Base-by-base conservation (phyloP, 2,113 vertebrate genomes). In the Syrmaticus mikado region DNA sequence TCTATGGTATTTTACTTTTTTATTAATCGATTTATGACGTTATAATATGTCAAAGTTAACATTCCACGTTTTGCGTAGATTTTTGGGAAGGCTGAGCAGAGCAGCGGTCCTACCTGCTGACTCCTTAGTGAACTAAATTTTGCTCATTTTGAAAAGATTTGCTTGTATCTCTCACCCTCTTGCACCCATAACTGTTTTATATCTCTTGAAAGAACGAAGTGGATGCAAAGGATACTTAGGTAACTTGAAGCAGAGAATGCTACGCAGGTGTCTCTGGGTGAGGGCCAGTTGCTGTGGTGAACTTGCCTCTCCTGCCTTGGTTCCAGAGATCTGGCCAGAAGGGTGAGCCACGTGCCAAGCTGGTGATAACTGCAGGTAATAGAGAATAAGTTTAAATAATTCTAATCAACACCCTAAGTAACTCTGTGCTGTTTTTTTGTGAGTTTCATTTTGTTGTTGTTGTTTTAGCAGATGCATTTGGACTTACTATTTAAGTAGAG, bases 381-480 rank as follows among this genome's bases (percentile, higher is more conserved):
- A 18, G 50, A 50, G 24, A 41, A 13, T 38, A 60, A 74, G 14
- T 34, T 87, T 76, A 58, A 94, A 78, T 40, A 68, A 11, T 38
- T 62, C 76, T 43, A 53, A 68, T 13, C 8, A 86, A 17, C 52
- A 32, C 18, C 79, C 45, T 67, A 76, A 93, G 58, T 79, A 87
- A 82, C 67, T 89, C 75, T n/a, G 14, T 41, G 19, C n/a, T 64
- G 19, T 5, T 27, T 64, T 38, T 19, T 11, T 64, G 8, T 2
- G 21, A 48, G 48, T 38, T n/a, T 14, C 50, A 6, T 2, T 38
- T 82, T 10, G 92, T 60, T 70, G 24, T 14, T 30, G 18, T 34
- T 81, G 34, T 50, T 91, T 77, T 74, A 80, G 81, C 17, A 92
- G 64, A 70, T 82, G 25, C 25, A 19, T 90, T 95, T 87, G 81